Conservation (phyloP, 2,888 invertebrate genomes). For the Drosophila bunnanda region DNA sequence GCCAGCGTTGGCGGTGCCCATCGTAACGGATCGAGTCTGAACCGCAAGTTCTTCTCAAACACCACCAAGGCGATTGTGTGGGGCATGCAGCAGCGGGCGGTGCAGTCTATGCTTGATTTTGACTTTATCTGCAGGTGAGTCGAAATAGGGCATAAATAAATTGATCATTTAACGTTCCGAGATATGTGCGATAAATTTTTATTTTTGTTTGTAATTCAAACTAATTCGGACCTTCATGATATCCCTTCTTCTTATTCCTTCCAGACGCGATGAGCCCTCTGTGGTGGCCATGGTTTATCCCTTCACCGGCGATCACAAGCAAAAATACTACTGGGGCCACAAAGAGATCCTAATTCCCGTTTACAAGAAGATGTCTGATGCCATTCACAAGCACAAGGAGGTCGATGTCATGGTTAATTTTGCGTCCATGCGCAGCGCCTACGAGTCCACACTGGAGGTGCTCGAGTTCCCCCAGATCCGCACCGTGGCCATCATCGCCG, state of each 20-base stretch:
- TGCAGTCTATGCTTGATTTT: slow-evolving; percentile 88
- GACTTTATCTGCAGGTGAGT: slow-evolving; percentile 85
- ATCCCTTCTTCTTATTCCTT: slow-evolving; percentile 74
- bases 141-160: no score
- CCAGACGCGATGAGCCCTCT: slow-evolving; percentile 94
- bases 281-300: slow-evolving; percentile 99
- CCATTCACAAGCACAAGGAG: slow-evolving; percentile 96
- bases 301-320: slow-evolving; percentile 99
- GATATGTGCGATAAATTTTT: no score
- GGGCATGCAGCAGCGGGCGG: slow-evolving; percentile 99
- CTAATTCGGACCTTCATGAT: no score
- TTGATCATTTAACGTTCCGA: no score
- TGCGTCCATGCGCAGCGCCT: slow-evolving; percentile 98
- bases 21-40: slow-evolving; percentile 69
- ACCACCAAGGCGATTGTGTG: slow-evolving; percentile 97
- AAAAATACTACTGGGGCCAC: slow-evolving; percentile 99
- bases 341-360: slow-evolving; percentile 97
- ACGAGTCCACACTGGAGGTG: slow-evolving; percentile 97
- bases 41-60: slow-evolving; percentile 90
- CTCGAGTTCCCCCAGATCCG: slow-evolving; percentile 97
- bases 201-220: no score
- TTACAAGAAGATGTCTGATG: slow-evolving; percentile 98
- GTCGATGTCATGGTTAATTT: slow-evolving; percentile 98
- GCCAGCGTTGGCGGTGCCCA: slow-evolving; percentile 52
- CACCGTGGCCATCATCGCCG: slow-evolving; percentile 99